A percentile compares a stretch with the other conserved stretches of the same genome.
These are phyloP conservation scores for Syncerus caffer DNA, from an alignment of 2,797 vertebrate species.

Conservation along the genomic window DNA sequence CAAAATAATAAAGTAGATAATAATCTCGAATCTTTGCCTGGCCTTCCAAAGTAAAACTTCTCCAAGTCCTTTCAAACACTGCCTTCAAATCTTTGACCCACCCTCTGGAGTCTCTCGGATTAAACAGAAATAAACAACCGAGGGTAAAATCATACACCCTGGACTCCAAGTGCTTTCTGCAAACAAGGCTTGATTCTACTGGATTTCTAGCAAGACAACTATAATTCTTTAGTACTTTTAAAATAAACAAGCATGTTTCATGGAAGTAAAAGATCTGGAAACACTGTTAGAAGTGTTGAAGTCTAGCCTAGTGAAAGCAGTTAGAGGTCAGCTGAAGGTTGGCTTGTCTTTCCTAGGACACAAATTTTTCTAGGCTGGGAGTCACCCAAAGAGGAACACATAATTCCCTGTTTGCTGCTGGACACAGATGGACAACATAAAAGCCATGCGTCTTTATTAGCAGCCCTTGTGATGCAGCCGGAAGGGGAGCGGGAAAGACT, in stretches of 20 bases:
- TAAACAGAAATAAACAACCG: conserved; percentile 55
- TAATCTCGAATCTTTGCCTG: not conserved
- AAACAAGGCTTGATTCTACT: conserved; percentile 21
- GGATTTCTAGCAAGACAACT: not conserved
- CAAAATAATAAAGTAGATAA: conserved; percentile 51
- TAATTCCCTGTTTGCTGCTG: not conserved
- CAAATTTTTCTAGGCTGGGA: not conserved
- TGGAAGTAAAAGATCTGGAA: not conserved
- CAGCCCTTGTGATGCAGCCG: conserved; percentile 54
- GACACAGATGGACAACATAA: conserved; percentile 36
- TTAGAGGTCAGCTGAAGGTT: conserved; percentile 36
- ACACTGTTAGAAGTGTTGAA: not conserved
- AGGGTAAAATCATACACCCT: conserved; percentile 9
- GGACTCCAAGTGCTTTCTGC: conserved; percentile 30
- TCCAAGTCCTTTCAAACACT: not conserved
- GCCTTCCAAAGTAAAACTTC: conserved; percentile 28
- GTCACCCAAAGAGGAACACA: not conserved
- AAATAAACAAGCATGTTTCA: conserved; percentile 38
- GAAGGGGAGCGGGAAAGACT: not conserved
- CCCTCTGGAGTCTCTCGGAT: not conserved
- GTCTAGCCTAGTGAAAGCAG: not conserved
- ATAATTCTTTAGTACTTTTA: not conserved
- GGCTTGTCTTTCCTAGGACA: not conserved
- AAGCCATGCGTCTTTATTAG: conserved; percentile 69
- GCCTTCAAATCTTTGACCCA: conserved; percentile 29